Base-by-base conservation (phyloP, 2,888 invertebrate genomes). In the Diaperis boleti region DNA sequence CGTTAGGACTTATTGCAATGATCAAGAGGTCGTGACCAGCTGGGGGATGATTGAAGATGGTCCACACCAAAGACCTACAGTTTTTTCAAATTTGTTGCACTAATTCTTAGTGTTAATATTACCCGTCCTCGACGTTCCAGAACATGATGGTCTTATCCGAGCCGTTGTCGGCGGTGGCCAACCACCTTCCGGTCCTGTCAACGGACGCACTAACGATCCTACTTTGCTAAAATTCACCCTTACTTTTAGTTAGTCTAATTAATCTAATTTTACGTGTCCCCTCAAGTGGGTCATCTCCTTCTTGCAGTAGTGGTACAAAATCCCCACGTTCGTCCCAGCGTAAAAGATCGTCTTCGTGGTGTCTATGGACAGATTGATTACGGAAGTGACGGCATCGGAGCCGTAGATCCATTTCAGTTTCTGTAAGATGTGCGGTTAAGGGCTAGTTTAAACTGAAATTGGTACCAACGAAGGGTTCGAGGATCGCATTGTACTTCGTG, bases 291-390 rank as follows among this genome's bases (percentile, higher is more conserved):
- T 82, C 84, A 88, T 88, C 59, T 83, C 78, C 50, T 86, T 86
- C 3, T 81, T 82, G 33, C 82, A 82, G 82, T 88, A 88, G 79
- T 91, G 85, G 76, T 88, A 89, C 0, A 91, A 72, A 5, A 90
- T 82, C 0, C 84, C 87, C 55, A 85, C 84, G 78, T 91, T 89
- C 4, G 86, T 84, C 41, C 88, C 87, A 0, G 87, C 84, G 72
- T 89, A 90, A 75, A 88, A 87, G 8, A 87, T 81, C 1, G 82
- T 74, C 6, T 84, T 84, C 61, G 84, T 82, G 26, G 83, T 83
- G 2, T 78, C 74, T 3, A 79, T 79, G 47, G 86, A 88, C 65
- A 90, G 74, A 75, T 35, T 60, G 26, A 62, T 41, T 3, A 66
- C 50, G 11, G 62, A 47, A 7, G 59, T 26, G 6, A 5, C 20